Base-by-base conservation (phyloP, 2,113 vertebrate species). In the Hippocampus zosterae region DNA sequence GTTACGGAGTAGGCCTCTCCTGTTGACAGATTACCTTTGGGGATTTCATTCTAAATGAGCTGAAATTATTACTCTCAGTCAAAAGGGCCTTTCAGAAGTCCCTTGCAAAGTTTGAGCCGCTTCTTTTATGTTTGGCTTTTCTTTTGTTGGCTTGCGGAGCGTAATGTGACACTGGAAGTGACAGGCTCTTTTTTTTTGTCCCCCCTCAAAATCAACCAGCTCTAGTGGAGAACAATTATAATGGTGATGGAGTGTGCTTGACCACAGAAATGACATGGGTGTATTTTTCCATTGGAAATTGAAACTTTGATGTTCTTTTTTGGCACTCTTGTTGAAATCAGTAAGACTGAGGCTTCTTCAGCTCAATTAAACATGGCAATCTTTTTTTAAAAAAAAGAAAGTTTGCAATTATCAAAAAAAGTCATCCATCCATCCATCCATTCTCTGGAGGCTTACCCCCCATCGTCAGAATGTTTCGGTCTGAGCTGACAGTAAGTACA, bases 11-110 rank as follows among this genome's bases (percentile, higher is more conserved):
- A 70, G 57, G 72, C 60, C 73, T 85, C 81, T 80, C 71, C 73
- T 83, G 70, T 83, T 73, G 67, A 56, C 73, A 86, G 83, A 87
- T 88, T 89, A 84, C 84, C 86, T 87, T 85, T 65, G 63, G 81
- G 76, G 84, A 86, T 91, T 84, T 90, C 42, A 13, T 77, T 69
- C 77, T 85, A 78, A 85, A 82, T 81, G 70, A 76, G 76, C 67
- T 81, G 72, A 83, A 75, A 76, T 80, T 71, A 86, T 84, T 88
- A 71, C 70, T 71, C 44, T 84, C 71, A 74, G 74, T 67, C 78
- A 82, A 79, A 53, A 44, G 41, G 50, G 48, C 66, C 67, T 72
- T 83, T 82, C 73, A 82, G 55, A 78, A 83, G 77, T 84, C 71
- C 65, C 62, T 82, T 74, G 62, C 77, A 77, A 70, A 71, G 57